These are phyloP conservation scores for Pediacus dermestoides DNA, from an alignment of 2,888 invertebrate species.

Conservation along the genomic window DNA sequence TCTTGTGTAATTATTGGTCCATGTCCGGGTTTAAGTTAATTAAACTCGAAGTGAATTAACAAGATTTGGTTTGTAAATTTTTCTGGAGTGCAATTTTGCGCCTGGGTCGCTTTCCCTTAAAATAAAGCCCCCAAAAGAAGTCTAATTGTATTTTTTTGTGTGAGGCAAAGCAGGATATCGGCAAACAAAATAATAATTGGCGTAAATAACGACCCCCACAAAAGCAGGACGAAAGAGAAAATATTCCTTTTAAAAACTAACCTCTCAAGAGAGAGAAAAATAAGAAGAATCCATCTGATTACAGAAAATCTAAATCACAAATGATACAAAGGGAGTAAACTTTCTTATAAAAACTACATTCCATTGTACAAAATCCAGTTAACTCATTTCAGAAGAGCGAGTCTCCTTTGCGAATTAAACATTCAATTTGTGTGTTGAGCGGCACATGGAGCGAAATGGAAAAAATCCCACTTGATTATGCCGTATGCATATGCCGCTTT, in stretches of 20 bases:
- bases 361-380: slow-evolving; percentile 44
- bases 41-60: too few relatives aligned
- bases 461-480: neutral
- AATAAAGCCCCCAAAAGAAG: too few relatives aligned
- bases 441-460: slow-evolving; percentile 20
- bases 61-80: too few relatives aligned
- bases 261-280: slow-evolving; percentile 17
- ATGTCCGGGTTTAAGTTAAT: too few relatives aligned
- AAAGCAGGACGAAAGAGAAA: slow-evolving; percentile 15
- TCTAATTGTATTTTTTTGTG: too few relatives aligned
- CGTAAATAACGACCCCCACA: slow-evolving; percentile 22
- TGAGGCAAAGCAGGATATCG: too few relatives aligned
- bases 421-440: slow-evolving; percentile 29
- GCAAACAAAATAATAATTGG: slow-evolving; percentile 22
- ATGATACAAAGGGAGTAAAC: slow-evolving; percentile 41
- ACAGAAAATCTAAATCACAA: slow-evolving; percentile 42
- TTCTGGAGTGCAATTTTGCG: too few relatives aligned
- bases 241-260: slow-evolving; percentile 13
- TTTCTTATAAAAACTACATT: slow-evolving; percentile 42
- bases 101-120: too few relatives aligned
- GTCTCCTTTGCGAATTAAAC: slow-evolving; percentile 41
- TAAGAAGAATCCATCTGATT: slow-evolving; percentile 30
- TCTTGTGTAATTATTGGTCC: too few relatives aligned
- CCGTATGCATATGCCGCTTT: slow-evolving; percentile 19
- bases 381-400: slow-evolving; percentile 42